Base-by-base conservation (phyloP, 2,797 vertebrate genomes). In the Helarctos malayanus region DNA sequence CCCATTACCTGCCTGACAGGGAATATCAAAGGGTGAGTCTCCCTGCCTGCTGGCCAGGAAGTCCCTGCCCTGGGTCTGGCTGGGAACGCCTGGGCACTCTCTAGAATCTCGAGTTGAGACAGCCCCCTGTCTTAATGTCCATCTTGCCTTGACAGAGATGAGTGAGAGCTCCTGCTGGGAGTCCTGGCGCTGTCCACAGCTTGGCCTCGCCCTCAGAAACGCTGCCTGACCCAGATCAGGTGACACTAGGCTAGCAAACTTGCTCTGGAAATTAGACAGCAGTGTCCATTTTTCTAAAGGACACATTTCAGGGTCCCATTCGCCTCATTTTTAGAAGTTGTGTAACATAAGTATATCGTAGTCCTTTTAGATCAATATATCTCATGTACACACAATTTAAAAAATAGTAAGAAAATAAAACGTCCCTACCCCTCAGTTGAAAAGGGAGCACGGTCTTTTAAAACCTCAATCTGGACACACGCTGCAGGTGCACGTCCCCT, bases 1-100 rank as follows among this genome's bases (percentile, higher is more conserved):
- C 9, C 99, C 99, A 27, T 99, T 99, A 80, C 4, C 99, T 95
- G 99, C 98, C 99, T 99, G 95, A 32, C 94, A 97, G 38, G 68
- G 27, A 88, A 81, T 32, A 56, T 68, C 11, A 57, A 25, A 4
- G 15, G 45, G 12, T 4, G 11, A 78, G 61, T 14, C 87, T 52
- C 57, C 45, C 12, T 32, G 75, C 25, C 71, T 0, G 0, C 78
- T 18, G 35, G 11, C 10, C 49, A 7, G 75, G 21, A 68, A 11
- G 45, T 5, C n/a, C 0, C 1, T 0, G 3, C 12, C 25, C 87
- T 75, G 8, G 11, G 49, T 27, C 69, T 29, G 35, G 52, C 57
- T 5, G 7, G 69, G 61, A 29, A 13, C 0, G 0, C 18, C 52
- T 9, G 23, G 23, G 15, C 0, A 1, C 23, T 6, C 73, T 75